phyloP scores from a whole-genome alignment of 64 coral and sea anemone genomes.

The Stichodactyla helianthus region DNA sequence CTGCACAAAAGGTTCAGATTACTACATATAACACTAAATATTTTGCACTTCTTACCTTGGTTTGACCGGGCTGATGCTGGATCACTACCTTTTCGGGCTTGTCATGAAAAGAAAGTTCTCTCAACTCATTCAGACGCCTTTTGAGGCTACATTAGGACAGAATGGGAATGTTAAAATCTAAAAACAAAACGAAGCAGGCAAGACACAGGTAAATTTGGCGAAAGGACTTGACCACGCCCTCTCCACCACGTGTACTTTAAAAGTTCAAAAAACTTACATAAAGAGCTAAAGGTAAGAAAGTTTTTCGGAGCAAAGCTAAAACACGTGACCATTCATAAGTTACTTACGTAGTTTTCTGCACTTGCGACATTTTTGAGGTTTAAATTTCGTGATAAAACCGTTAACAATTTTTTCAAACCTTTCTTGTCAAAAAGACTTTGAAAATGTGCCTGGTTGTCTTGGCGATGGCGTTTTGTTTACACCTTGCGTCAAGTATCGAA shows the following conservation, averaged over 20 bases:
- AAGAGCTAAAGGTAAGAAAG: background rate
- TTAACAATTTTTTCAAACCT: background rate
- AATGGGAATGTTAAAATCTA: background rate
- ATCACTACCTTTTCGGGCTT: background rate
- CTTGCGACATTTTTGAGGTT: background rate
- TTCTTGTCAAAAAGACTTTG: background rate
- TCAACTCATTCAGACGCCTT: background rate
- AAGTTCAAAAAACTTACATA: background rate
- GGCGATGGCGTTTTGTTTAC: background rate
- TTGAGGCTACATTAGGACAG: background rate
- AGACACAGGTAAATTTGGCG: background rate
- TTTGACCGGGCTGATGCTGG: background rate
- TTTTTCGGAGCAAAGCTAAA: background rate
- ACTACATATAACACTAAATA: background rate
- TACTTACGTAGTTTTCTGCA: constrained; percentile 6
- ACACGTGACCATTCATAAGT: background rate
- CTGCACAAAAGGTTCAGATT: background rate
- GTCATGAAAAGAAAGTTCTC: background rate
- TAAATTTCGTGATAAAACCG: background rate
- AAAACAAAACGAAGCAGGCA: background rate
- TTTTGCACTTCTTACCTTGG: background rate
- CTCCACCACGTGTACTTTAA: background rate
- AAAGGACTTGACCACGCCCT: background rate
- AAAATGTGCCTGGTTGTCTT: background rate
- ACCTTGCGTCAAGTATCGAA: background rate